Conservation (phyloP, 2,888 invertebrate genomes). For the Drosophila aldrichi region DNA sequence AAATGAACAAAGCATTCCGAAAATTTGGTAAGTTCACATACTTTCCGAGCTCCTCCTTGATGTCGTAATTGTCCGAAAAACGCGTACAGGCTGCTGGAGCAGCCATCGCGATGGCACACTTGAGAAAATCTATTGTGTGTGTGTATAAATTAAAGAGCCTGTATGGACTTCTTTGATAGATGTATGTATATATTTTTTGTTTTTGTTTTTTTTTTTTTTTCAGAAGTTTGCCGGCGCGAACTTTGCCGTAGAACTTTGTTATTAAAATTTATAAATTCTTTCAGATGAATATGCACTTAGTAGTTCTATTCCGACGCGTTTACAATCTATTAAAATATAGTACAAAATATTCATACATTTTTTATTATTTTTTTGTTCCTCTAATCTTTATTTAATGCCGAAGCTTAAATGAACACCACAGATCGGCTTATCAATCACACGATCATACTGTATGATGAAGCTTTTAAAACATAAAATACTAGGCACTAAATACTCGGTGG, state of each 20-base stretch:
- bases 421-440: neutral
- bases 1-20: neutral
- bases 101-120: conserved; percentile 90
- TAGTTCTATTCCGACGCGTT: no score
- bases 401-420: neutral
- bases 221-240: neutral
- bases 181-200: neutral
- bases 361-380: neutral
- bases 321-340: neutral
- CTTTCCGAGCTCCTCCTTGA: conserved; percentile 99
- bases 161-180: neutral
- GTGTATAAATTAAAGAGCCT: conserved; percentile 32
- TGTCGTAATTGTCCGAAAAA: conserved; percentile 99
- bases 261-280: neutral
- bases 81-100: conserved; percentile 96
- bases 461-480: neutral
- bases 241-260: neutral
- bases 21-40: conserved; percentile 87
- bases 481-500: neutral
- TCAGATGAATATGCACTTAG: neutral
- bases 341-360: neutral
- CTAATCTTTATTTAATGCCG: neutral
- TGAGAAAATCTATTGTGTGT: conserved; percentile 85
- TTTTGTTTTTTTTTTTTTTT: neutral
- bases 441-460: conserved; percentile 7